Evolutionary conservation across 2,888 invertebrate genomes (phyloP).

Genomic region (Noctua janthe): DNA sequence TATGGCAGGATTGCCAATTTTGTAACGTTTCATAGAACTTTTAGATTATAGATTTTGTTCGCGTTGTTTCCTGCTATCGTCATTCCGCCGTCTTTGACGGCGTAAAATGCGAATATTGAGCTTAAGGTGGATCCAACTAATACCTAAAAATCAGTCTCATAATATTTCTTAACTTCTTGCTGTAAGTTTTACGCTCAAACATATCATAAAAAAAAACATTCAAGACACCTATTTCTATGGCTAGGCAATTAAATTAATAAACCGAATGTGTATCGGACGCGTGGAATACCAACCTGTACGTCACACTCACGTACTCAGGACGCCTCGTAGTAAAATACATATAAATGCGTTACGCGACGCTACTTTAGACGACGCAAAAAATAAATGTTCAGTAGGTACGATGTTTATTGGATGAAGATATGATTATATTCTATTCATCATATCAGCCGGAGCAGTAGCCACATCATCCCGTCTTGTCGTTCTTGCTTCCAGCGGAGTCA

Average conservation of each 20-base stretch:
- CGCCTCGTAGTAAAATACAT: slow-evolving; percentile 56
- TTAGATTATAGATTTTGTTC: no score
- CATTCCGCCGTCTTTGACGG: no score
- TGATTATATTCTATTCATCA: not conserved
- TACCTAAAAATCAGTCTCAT: not conserved
- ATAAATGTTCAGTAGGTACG: slow-evolving; percentile 16
- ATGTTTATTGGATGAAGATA: not conserved
- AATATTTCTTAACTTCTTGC: not conserved
- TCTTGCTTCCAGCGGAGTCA: not conserved
- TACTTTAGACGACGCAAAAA: not conserved
- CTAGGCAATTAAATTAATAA: slow-evolving; percentile 36
- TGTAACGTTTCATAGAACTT: not conserved
- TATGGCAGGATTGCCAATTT: not conserved
- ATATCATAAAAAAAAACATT: not conserved
- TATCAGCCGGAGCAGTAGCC: not conserved
- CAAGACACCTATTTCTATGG: slow-evolving; percentile 7
- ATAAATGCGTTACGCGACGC: slow-evolving; percentile 56
- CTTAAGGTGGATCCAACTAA: not conserved
- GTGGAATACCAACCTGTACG: slow-evolving; percentile 23
- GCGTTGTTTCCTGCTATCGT: not conserved
- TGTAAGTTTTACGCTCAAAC: not conserved
- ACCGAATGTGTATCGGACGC: slow-evolving; percentile 10
- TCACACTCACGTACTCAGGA: slow-evolving; percentile 43
- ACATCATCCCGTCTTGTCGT: not conserved
- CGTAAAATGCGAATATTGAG: not conserved